Base-by-base conservation (phyloP, 2,797 vertebrate genomes). In the Graptemys geographica region DNA sequence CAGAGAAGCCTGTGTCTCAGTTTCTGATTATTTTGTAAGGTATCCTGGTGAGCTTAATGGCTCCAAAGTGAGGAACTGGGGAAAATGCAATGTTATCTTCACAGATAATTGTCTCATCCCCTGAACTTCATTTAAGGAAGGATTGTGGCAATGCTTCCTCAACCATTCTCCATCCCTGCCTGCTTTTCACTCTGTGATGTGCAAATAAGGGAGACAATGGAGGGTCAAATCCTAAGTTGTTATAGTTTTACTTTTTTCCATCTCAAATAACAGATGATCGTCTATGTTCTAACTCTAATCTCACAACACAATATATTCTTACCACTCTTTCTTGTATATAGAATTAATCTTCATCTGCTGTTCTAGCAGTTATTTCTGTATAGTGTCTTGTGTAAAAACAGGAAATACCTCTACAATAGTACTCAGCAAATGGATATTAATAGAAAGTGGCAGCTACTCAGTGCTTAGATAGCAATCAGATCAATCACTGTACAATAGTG, bases 311-410 rank as follows among this genome's bases (percentile, higher is more conserved):
- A 15, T 89, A 87, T 82, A 47, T 85, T 87, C 0, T 1, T 74
- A 84, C 41, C 8, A 55, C 31, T 12, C 53, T 92, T 89, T 91
- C 13, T 59, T 85, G 23, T 80, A 59, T 81, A 81, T 94, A 93
- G 94, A 93, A 94, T 86, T 82, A 94, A 92, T 91, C n/a, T 87
- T 82, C 47, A 86, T 23, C 83, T 88, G 33, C 21, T 88, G 72
- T 91, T 92, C 62, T 78, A 93, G 23, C 12, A 23, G 28, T 86
- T 93, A 90, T 93, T 96, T 95, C 57, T 93, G 74, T 90, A 33
- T 27, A 90, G 18, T 51, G 11, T 59, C 62, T 25, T 84, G 52
- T 79, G 25, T 69, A 90, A 87, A 95, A 90, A 37, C 37, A 89
- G 8, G 89, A 93, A 93, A 57, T 44, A 87, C 47, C 51, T 85